A percentile compares a stretch with the other conserved stretches of the same genome.
These are phyloP conservation scores for Chaetophractus vellerosus DNA, from an alignment of 2,797 vertebrate species.

Conservation along the genomic window DNA sequence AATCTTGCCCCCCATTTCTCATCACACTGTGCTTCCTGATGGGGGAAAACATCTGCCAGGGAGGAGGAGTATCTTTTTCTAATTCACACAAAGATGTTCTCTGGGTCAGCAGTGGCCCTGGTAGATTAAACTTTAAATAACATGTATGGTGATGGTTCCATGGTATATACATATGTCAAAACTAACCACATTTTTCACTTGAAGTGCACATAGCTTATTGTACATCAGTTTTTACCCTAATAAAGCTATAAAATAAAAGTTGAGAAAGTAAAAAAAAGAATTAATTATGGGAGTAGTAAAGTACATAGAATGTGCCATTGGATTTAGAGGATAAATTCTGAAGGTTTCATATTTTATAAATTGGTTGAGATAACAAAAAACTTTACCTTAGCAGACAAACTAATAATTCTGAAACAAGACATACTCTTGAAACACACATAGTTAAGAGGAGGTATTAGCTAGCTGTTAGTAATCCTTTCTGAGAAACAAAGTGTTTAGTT, in stretches of 20 bases:
- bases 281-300: background rate
- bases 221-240: background rate
- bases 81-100: background rate
- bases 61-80: background rate
- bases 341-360: conserved; percentile 20
- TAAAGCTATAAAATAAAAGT: conserved; percentile 21
- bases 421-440: background rate
- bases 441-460: background rate
- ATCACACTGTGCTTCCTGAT: background rate
- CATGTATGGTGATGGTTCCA: background rate
- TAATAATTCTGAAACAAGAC: conserved; percentile 41
- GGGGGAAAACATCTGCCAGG: background rate
- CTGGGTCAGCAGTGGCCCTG: background rate
- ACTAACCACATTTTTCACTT: background rate
- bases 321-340: conserved; percentile 16
- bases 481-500: background rate
- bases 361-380: background rate
- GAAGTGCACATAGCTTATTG: background rate
- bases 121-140: conserved; percentile 26
- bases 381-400: conserved; percentile 27
- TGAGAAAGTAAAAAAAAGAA: conserved; percentile 21
- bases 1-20: background rate
- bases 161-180: background rate
- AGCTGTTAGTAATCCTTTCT: background rate
- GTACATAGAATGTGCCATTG: background rate